Conservation (phyloP, 2,888 invertebrate species). For the Drosophila niveifrons region DNA sequence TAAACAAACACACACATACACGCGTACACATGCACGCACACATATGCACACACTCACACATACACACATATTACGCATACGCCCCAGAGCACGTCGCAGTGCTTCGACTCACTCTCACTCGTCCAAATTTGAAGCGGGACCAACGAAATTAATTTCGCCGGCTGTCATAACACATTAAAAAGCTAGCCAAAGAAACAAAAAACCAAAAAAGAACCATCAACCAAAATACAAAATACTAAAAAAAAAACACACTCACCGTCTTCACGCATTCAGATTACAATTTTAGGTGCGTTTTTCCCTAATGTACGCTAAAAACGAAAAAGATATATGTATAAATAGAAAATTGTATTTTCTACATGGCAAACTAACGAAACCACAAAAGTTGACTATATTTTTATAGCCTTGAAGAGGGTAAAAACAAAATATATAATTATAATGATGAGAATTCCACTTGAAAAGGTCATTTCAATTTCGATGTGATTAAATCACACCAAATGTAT, state of each 20-base stretch:
- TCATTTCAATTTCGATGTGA: background rate
- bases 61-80: conserved; percentile 47
- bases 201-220: background rate
- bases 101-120: conserved; percentile 9
- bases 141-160: conserved; percentile 52
- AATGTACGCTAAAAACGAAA: background rate
- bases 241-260: background rate
- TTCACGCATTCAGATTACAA: background rate
- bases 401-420: background rate
- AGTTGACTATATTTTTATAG: background rate
- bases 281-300: conserved; percentile 2
- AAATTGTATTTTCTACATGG: background rate
- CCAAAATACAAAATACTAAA: background rate
- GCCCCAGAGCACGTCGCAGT: conserved; percentile 47
- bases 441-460: background rate
- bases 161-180: conserved; percentile 54
- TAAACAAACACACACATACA: conserved; percentile 47
- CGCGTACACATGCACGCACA: too few relatives aligned
- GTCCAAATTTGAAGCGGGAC: conserved; percentile 36
- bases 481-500: background rate
- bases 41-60: background rate
- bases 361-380: background rate
- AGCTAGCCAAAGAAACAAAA: conserved; percentile 27
- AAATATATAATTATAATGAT: background rate
- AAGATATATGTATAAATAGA: background rate